These are phyloP conservation scores for Nycteola revayana DNA, from an alignment of 2,888 invertebrate genomes.

Conservation along the genomic window DNA sequence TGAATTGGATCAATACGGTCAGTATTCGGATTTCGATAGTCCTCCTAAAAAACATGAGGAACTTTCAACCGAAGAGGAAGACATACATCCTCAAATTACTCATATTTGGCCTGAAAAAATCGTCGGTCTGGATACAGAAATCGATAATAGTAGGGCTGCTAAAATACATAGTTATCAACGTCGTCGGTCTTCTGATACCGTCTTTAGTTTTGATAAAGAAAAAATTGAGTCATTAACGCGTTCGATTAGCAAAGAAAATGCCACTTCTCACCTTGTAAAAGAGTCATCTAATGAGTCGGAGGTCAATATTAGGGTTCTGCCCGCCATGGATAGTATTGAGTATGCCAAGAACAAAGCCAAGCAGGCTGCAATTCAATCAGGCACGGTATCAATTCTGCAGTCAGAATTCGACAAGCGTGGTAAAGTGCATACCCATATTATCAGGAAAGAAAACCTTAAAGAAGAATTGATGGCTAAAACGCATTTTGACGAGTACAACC, in stretches of 20 bases:
- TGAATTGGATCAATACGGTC: conserved; percentile 84
- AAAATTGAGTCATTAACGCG: conserved; percentile 87
- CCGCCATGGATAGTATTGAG: conserved; percentile 79
- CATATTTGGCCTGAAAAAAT: conserved; percentile 83
- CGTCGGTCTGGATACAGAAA: conserved; percentile 75
- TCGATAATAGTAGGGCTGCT: conserved; percentile 65
- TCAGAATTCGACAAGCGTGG: conserved; percentile 84
- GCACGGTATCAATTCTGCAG: conserved; percentile 78
- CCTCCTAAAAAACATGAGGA: conserved; percentile 68
- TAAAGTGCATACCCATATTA: conserved; percentile 62
- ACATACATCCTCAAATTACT: conserved; percentile 70
- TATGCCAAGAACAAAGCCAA: conserved; percentile 80
- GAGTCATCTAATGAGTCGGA: conserved; percentile 79
- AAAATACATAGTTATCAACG: conserved; percentile 80
- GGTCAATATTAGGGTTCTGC: conserved; percentile 70
- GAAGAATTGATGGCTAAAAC: conserved; percentile 85
- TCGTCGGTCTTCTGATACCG: conserved; percentile 87
- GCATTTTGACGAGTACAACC: conserved; percentile 87
- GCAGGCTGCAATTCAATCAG: conserved; percentile 54
- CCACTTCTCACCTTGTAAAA: conserved; percentile 64
- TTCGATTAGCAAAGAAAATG: conserved; percentile 67
- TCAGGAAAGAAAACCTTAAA: conserved; percentile 81
- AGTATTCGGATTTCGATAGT: conserved; percentile 58
- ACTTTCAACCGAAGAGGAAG: conserved; percentile 78
- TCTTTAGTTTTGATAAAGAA: conserved; percentile 89